A percentile compares a stretch with the other conserved stretches of the same genome.
phyloP scores from a whole-genome alignment of 2,797 vertebrate species.

The Crypturellus tataupa region DNA sequence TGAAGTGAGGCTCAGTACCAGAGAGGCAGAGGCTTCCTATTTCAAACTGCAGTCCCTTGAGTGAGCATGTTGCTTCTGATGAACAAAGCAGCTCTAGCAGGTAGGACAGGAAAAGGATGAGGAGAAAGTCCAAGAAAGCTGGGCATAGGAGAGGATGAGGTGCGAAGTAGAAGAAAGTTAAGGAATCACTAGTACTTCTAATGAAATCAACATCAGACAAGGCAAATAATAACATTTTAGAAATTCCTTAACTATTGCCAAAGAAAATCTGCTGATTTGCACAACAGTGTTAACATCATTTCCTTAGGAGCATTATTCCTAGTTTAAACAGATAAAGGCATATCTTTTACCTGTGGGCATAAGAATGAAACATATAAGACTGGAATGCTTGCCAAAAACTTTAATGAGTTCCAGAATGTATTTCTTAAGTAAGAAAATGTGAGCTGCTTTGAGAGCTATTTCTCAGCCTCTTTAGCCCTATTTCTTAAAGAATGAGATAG shows the following conservation, averaged over 20 bases:
- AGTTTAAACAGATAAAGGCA: rapidly evolving
- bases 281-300: background rate
- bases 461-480: background rate
- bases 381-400: background rate
- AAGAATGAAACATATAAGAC: background rate
- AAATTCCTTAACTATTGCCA: background rate
- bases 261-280: background rate
- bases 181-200: background rate
- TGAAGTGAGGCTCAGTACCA: background rate
- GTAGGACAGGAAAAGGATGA: background rate
- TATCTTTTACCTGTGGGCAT: background rate
- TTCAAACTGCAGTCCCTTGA: background rate
- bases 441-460: background rate
- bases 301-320: background rate
- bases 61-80: background rate
- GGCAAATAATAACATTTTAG: background rate
- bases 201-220: background rate
- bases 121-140: background rate
- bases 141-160: background rate
- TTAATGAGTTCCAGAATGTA: background rate
- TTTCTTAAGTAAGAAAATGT: background rate
- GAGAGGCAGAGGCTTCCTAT: background rate
- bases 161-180: background rate
- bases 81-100: background rate
- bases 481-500: background rate